phyloP scores from a whole-genome alignment of 1,140 invertebrate genomes.

The Drosophila tropicalis region DNA sequence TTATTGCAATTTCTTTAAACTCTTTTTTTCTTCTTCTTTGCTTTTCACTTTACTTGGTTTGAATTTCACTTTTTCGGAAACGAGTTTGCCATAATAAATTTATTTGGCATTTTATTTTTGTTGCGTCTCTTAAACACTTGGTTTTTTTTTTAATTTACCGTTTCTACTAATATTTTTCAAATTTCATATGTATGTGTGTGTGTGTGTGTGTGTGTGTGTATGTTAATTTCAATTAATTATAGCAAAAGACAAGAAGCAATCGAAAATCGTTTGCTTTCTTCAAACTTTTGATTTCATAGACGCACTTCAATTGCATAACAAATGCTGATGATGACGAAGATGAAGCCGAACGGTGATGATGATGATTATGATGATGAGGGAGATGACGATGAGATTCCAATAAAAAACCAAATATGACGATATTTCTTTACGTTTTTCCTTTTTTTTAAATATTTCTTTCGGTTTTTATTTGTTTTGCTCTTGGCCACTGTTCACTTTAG shows the following conservation, averaged over 20 bases:
- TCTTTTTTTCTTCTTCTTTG: slow-evolving; percentile 23
- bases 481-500: slow-evolving; percentile 41
- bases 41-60: slow-evolving; percentile 11
- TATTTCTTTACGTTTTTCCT: slow-evolving; percentile 40
- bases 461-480: slow-evolving; percentile 46
- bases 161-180: slow-evolving; percentile 40
- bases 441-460: slow-evolving; percentile 26
- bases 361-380: slow-evolving; percentile 18
- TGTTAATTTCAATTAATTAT: slow-evolving; percentile 18
- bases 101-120: slow-evolving; percentile 52
- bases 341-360: slow-evolving; percentile 36
- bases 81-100: slow-evolving; percentile 59
- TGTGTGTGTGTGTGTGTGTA: not conserved
- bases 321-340: slow-evolving; percentile 34
- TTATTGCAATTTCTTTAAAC: slow-evolving; percentile 35
- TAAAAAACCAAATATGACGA: slow-evolving; percentile 21
- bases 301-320: slow-evolving; percentile 77
- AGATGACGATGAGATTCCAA: slow-evolving; percentile 28
- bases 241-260: not conserved
- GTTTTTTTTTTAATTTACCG: slow-evolving; percentile 17
- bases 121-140: slow-evolving; percentile 48
- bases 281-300: slow-evolving; percentile 49
- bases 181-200: slow-evolving; percentile 4
- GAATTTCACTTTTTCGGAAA: slow-evolving; percentile 71
- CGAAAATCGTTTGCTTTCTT: slow-evolving; percentile 52